These are phyloP conservation scores for Ophion ventricosus DNA, from an alignment of 2,888 invertebrate genomes.

Conservation along the genomic window DNA sequence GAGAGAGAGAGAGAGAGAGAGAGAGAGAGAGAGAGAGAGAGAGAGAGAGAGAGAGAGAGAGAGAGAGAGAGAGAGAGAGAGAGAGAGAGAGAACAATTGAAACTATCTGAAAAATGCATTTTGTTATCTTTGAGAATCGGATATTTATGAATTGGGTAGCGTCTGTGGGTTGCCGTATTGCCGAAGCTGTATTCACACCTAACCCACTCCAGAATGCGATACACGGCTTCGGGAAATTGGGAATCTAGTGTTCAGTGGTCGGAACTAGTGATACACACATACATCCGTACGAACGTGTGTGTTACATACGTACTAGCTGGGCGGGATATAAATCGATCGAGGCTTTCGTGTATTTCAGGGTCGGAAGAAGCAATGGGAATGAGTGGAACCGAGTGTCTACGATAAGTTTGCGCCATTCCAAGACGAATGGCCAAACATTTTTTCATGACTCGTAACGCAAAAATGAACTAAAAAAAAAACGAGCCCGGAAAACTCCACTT, in stretches of 20 bases:
- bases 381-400: slow-evolving; percentile 32
- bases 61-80: not conserved
- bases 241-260: slow-evolving; percentile 34
- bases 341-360: slow-evolving; percentile 67
- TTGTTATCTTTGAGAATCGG: slow-evolving; percentile 12
- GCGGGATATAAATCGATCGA: slow-evolving; percentile 73
- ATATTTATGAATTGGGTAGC: slow-evolving; percentile 36
- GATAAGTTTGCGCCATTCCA: slow-evolving; percentile 9
- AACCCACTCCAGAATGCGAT: slow-evolving; percentile 17
- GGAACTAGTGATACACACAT: slow-evolving; percentile 9
- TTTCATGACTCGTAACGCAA: not conserved
- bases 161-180: slow-evolving; percentile 19
- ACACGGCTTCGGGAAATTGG: slow-evolving; percentile 26
- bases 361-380: slow-evolving; percentile 69
- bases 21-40: not conserved
- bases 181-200: slow-evolving; percentile 18
- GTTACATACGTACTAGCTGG: slow-evolving; percentile 1
- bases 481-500: too few relatives aligned
- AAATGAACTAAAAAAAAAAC: not conserved
- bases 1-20: not conserved
- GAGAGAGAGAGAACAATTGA: not conserved
- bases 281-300: not conserved
- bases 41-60: not conserved
- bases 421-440: not conserved
- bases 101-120: slow-evolving; percentile 19